Conservation (phyloP, 2,888 invertebrate species). For the Hirtodrosophila duncani region DNA sequence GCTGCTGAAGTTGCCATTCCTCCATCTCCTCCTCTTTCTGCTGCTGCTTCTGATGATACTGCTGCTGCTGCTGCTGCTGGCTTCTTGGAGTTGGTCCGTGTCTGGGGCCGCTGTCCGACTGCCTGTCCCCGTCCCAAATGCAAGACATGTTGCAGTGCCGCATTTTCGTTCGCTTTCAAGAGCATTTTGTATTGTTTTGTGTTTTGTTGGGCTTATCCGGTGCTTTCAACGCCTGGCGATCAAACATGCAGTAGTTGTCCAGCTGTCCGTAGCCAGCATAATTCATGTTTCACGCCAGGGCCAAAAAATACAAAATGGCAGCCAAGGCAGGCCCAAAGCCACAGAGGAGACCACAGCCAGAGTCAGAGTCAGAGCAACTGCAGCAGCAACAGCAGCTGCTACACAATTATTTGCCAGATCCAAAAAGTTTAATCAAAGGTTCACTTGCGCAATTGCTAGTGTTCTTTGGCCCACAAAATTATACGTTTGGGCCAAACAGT, state of each 20-base stretch:
- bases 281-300: slow-evolving; percentile 67
- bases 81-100: slow-evolving; percentile 10
- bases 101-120: slow-evolving; percentile 35
- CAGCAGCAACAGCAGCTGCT: slow-evolving; percentile 13
- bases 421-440: slow-evolving; percentile 53
- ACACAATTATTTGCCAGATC: slow-evolving; percentile 38
- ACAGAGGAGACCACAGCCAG: too few species aligned
- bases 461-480: too few species aligned
- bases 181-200: slow-evolving; percentile 68
- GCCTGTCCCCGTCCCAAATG: slow-evolving; percentile 37
- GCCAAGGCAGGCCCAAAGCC: too few species aligned
- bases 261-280: slow-evolving; percentile 44
- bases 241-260: slow-evolving; percentile 31
- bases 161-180: slow-evolving; percentile 27
- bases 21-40: too few species aligned
- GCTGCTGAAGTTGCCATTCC: too few species aligned
- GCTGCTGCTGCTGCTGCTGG: slow-evolving; percentile 6
- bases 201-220: slow-evolving; percentile 67
- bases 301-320: slow-evolving; percentile 58
- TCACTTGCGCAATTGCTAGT: slow-evolving; percentile 40
- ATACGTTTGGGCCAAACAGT: too few species aligned
- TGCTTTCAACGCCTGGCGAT: slow-evolving; percentile 66
- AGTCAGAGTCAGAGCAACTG: too few species aligned
- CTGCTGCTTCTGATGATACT: not conserved
- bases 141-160: slow-evolving; percentile 56